Base-by-base conservation (phyloP, 2,888 invertebrate species). In the Nysson spinosus region DNA sequence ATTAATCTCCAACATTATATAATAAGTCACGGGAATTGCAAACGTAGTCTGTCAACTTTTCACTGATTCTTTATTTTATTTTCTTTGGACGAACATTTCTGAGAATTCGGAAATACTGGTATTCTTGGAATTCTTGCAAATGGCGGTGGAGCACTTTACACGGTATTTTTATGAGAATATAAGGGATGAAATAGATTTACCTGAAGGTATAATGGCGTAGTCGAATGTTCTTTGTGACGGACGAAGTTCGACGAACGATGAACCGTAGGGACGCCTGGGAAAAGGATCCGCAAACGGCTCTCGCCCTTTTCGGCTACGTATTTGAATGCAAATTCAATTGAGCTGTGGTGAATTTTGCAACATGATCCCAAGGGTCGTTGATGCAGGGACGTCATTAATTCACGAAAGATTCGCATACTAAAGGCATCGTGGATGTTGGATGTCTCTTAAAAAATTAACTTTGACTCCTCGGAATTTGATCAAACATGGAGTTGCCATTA, bases 311-410 rank as follows among this genome's bases (percentile, higher is more conserved):
- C 69, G 65, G 60, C 67, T 58, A 63, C 63, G 74, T 68, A 76
- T 78, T 77, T 76, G 47, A 67, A 77, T 73, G 74, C 72, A 74
- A 76, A 77, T 76, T 60, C 65, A 63, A 72, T 71, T 71, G 66
- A 58, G 69, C 65, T 37, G 4, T 55, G 63, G 51, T 72, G 74
- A 72, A 70, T 75, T 75, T 72, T 65, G 72, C 62, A 74, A 71
- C 54, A 46, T 42, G 72, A 73, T 73, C 67, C 44, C 35, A 51
- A 32, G 12, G 34, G 20, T 19, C 28, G n/a, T n/a, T 39, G 42
- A 17, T 34, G 19, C 19, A 9, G 49, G 46, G 40, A 32, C 52
- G 56, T 72, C 65, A 56, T 72, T 72, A 65, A 72, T 69, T 65
- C 65, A 46, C 39, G 47, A 55, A 70, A 67, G 63, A 58, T 67